A percentile compares a stretch with the other conserved stretches of the same genome.
These are phyloP conservation scores for Rhyacophila evoluta DNA, from an alignment of 2,888 invertebrate genomes.

Conservation along the genomic window DNA sequence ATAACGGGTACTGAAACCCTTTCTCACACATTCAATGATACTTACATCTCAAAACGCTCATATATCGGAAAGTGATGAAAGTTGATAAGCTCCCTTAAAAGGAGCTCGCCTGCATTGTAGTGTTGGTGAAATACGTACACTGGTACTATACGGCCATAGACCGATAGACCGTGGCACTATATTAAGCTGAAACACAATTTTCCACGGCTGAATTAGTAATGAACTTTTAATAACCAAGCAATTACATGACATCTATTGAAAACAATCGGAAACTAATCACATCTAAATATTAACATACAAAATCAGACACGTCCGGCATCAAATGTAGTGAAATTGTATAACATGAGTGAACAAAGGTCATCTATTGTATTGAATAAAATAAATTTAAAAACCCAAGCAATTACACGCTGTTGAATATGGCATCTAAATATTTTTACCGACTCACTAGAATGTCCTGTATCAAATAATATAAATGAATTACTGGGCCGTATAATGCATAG, in stretches of 20 bases:
- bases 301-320: no score
- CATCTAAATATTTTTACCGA: no score
- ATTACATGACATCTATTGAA: slow-evolving; percentile 25
- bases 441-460: no score
- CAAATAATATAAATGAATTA: no score
- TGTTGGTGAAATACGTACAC: slow-evolving; percentile 39
- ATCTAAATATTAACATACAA: not conserved
- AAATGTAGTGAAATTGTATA: no score
- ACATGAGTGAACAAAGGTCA: no score
- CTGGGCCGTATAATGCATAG: no score
- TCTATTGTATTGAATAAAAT: no score
- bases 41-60: slow-evolving; percentile 50
- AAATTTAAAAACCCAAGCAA: no score
- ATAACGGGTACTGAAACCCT: not conserved
- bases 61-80: slow-evolving; percentile 43
- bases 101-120: slow-evolving; percentile 38
- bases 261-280: not conserved
- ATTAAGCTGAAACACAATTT: slow-evolving; percentile 53
- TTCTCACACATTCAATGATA: slow-evolving; percentile 43
- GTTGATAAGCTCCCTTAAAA: slow-evolving; percentile 46
- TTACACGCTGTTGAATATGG: no score
- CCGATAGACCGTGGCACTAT: slow-evolving; percentile 45
- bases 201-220: slow-evolving; percentile 49
- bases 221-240: slow-evolving; percentile 41
- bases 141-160: slow-evolving; percentile 33